Base-by-base conservation (phyloP, 2,888 invertebrate genomes). In the Thelaira solivaga region DNA sequence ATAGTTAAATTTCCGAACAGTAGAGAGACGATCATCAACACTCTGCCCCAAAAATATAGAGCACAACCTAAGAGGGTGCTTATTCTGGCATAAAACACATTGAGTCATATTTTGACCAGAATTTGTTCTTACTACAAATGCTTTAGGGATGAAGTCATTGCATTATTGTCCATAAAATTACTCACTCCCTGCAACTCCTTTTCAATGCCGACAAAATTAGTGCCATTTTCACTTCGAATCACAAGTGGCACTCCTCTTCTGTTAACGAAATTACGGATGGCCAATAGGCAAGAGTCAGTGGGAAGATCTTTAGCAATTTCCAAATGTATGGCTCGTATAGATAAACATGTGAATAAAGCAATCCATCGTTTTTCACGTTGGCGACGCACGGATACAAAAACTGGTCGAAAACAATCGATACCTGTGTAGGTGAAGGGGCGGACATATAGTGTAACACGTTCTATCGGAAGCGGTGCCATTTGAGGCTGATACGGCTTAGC, bases 331-430 rank as follows among this genome's bases (percentile, higher is more conserved):
- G 81, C 80, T 13, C 81, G 24, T 2, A 75, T 43, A 1, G 75
- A 76, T 22, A 80, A 13, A 20, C 80, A 81, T 2, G 80, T 80
- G 51, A 82, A 81, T 20, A 81, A 10, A 1, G 69, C 74, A 11
- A 76, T 45, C 76, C 82, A 82, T 4, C 73, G 22, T 43, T 80
- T 78, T 26, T 78, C 76, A 1, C 20, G 55, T 22, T 47, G 64
- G 5, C 77, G 36, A 1, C 68, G 26, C 20, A 76, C 65, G 3
- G 59, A 45, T 2, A 80, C 57, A 3, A 71, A 16, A 13, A 74
- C 10, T 1, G 74, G 76, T 1, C 80, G 71, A 62, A 73, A 76
- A 43, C 43, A 71, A 20, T 81, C 81, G 0, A 81, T 3, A 0
- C 67, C 76, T 78, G 80, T 68, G 18, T 8, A 77, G 80, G 7